A percentile compares a stretch with the other conserved stretches of the same genome.
Evolutionary conservation across 1,140 invertebrate species (phyloP).

Genomic region (Parapsyche elsis): DNA sequence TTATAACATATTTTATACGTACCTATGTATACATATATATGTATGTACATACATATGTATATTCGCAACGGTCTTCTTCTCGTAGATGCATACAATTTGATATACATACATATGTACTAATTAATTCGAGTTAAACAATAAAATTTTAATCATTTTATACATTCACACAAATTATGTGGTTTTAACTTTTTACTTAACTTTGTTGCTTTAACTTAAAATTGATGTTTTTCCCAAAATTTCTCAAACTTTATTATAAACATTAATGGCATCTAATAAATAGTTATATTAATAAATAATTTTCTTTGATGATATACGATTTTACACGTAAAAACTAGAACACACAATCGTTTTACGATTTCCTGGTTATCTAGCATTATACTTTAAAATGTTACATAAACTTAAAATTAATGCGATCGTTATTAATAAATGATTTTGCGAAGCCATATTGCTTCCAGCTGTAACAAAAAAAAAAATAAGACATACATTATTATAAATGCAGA

Average conservation of each 20-base stretch:
- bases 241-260: background rate
- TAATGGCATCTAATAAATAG: background rate
- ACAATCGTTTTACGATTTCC: background rate
- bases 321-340: slow-evolving; percentile 1
- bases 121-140: too few species aligned
- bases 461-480: slow-evolving; percentile 35
- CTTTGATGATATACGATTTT: slow-evolving; percentile 29
- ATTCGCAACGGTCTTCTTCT: too few species aligned
- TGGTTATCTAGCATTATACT: slow-evolving; percentile 51
- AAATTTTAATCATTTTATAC: too few species aligned
- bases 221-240: too few species aligned
- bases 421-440: slow-evolving; percentile 24
- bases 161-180: too few species aligned
- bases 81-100: too few species aligned
- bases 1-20: too few species aligned
- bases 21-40: too few species aligned
- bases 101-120: too few species aligned
- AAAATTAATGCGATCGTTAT: slow-evolving; percentile 2
- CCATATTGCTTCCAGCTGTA: slow-evolving; percentile 50
- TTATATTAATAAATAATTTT: slow-evolving; percentile 23
- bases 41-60: too few species aligned
- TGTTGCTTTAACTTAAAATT: too few species aligned
- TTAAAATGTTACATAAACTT: slow-evolving; percentile 6
- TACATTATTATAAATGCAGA: background rate
- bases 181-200: too few species aligned